phyloP scores from a whole-genome alignment of 2,797 vertebrate genomes.

The Chelmon rostratus region DNA sequence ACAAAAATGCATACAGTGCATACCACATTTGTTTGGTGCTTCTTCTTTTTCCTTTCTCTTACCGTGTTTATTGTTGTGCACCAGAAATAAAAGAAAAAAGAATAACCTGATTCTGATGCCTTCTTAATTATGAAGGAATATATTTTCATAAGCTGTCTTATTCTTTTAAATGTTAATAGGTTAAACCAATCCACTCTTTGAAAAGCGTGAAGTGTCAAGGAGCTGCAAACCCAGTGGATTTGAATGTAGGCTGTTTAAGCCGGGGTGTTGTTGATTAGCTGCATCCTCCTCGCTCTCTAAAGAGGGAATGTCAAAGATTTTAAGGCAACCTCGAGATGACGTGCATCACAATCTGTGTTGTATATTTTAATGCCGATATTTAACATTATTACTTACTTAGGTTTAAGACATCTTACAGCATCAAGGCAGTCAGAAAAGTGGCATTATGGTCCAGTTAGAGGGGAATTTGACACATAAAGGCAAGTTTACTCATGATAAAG shows the following conservation, averaged over 20 bases:
- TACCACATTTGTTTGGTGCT: not conserved
- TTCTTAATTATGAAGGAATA: too few species aligned
- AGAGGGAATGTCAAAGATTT: not conserved
- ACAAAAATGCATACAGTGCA: not conserved
- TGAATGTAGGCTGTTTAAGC: not conserved
- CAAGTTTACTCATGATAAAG: not conserved
- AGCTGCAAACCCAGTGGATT: not conserved
- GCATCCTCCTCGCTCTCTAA: not conserved
- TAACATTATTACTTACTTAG: not conserved
- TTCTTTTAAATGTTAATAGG: not conserved
- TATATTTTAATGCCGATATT: not conserved
- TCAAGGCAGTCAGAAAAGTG: not conserved
- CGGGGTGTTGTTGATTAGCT: not conserved
- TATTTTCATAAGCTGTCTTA: not conserved
- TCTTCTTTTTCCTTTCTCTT: not conserved
- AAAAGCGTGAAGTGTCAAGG: not conserved
- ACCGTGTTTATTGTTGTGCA: not conserved
- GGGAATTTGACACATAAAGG: too few species aligned
- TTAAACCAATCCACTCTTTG: not conserved
- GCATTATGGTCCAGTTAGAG: not conserved
- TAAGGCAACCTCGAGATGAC: not conserved
- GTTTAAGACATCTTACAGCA: not conserved
- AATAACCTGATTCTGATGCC: too few species aligned
- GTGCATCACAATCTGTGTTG: not conserved
- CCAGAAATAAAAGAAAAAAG: not conserved